Evolutionary conservation across 2,797 vertebrate species (phyloP), one percentile per base, ranked within the genome.

Genomic region (Gobionotothen gibberifrons): DNA sequence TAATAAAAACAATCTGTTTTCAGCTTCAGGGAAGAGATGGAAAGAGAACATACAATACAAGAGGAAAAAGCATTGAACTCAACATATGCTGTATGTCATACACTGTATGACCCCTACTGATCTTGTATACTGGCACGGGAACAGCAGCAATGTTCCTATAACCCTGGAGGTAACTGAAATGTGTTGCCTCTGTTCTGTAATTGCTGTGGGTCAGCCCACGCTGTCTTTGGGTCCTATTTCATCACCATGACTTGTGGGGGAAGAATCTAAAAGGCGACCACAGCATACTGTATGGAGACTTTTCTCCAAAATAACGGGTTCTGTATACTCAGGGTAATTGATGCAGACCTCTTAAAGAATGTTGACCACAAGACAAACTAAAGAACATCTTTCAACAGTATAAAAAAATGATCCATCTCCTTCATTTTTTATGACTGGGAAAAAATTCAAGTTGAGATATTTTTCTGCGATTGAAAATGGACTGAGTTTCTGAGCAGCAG

Each of bases 131-230:
- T 36, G 3, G 42, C 61, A 64, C 3, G 16, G 15, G 32, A 67
- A 51, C n/a, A 39, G 39, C 19, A 54, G 26, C 12, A 55, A 10
- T 64, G 15, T 53, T 82, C 17, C 17, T 53, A 46, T 72, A 22
- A 49, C n/a, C 21, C 13, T 9, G 32, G 26, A 64, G 19, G 49
- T 47, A 19, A 65, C n/a, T 55, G 52, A 73, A 54, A 77, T 62
- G 16, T 56, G 21, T 53, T 44, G 2, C 44, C 14, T 72, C n/a
- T 69, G 15, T 54, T 72, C 9, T 72, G 44, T 81, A 67, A 76
- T 54, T 70, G 63, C 47, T 65, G 46, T 29, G 46, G 64, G 52
- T 64, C 58, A 40, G 67, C 56, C 19, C 11, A 40, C 36, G 3
- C 66, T 52, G 57, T 11, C 22, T 13, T 8, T 6, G 8, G 21